phyloP scores from a whole-genome alignment of 2,888 invertebrate species.

The Polydrusus tereticollis region DNA sequence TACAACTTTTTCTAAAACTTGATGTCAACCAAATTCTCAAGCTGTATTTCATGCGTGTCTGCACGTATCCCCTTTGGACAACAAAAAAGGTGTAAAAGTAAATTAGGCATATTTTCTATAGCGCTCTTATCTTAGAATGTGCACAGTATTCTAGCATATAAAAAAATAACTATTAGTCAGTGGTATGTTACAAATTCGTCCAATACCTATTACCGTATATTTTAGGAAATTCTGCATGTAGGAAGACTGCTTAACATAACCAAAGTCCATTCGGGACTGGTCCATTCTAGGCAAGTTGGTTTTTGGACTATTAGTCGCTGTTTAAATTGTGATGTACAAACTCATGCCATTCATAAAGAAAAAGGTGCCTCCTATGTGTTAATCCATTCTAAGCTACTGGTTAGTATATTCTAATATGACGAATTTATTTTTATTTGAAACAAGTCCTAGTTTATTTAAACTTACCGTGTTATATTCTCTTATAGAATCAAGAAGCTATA shows the following conservation, averaged over 20 bases:
- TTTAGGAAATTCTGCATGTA: slow-evolving; percentile 70
- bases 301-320: slow-evolving; percentile 75
- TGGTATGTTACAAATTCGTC: not conserved
- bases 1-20: too few relatives aligned
- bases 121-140: too few relatives aligned
- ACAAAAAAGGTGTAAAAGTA: too few relatives aligned
- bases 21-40: too few relatives aligned
- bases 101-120: too few relatives aligned
- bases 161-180: too few relatives aligned
- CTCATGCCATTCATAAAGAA: slow-evolving; percentile 74
- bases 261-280: slow-evolving; percentile 72
- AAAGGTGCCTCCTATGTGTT: slow-evolving; percentile 70
- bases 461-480: slow-evolving; percentile 34
- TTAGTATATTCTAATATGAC: slow-evolving; percentile 63
- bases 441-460: too few relatives aligned
- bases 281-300: slow-evolving; percentile 71
- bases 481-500: slow-evolving; percentile 66
- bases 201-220: not conserved
- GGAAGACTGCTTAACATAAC: slow-evolving; percentile 68
- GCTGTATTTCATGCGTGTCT: too few relatives aligned
- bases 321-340: slow-evolving; percentile 74
- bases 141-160: too few relatives aligned
- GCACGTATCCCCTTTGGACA: too few relatives aligned
- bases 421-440: too few relatives aligned
- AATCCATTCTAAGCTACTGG: slow-evolving; percentile 72